These are phyloP conservation scores for Idris sp. DNA, from an alignment of 1,140 invertebrate genomes.

Conservation along the genomic window DNA sequence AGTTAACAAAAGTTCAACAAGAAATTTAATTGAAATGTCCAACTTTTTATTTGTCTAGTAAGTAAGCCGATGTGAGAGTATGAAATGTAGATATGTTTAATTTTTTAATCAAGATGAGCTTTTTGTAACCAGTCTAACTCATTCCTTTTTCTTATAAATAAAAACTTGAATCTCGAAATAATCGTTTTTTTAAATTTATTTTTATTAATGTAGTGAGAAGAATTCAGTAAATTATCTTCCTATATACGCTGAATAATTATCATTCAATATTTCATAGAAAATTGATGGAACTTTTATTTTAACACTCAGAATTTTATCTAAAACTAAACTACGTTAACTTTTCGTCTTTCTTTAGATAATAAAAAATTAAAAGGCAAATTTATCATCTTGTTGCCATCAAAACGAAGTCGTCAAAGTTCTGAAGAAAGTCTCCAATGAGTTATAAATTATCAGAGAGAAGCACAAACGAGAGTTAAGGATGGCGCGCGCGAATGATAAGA, in stretches of 20 bases:
- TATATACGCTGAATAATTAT: too few species aligned
- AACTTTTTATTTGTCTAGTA: conserved; percentile 1
- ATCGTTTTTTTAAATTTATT: too few species aligned
- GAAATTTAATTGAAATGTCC: conserved; percentile 16
- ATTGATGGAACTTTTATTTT: too few species aligned
- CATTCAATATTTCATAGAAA: too few species aligned
- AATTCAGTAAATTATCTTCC: too few species aligned
- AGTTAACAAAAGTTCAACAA: background rate
- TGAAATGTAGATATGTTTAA: background rate
- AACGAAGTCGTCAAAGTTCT: conserved; percentile 34
- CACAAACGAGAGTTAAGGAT: conserved; percentile 20
- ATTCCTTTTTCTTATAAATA: too few species aligned
- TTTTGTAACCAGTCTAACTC: too few species aligned
- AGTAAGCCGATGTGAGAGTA: background rate
- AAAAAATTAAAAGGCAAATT: conserved; percentile 26
- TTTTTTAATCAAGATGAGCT: background rate
- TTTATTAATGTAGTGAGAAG: too few species aligned
- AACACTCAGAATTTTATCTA: too few species aligned
- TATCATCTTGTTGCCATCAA: conserved; percentile 42
- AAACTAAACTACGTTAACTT: background rate
- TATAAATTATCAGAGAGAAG: conserved; percentile 47
- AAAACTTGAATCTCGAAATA: too few species aligned
- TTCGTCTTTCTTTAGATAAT: conserved; percentile 4
- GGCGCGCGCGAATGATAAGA: conserved; percentile 51
- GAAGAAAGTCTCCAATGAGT: conserved; percentile 43